Percentiles rank a stretch among this genome's conserved stretches.
phyloP scores from a whole-genome alignment of 2,888 invertebrate genomes.

The Teinopalpus imperialis region DNA sequence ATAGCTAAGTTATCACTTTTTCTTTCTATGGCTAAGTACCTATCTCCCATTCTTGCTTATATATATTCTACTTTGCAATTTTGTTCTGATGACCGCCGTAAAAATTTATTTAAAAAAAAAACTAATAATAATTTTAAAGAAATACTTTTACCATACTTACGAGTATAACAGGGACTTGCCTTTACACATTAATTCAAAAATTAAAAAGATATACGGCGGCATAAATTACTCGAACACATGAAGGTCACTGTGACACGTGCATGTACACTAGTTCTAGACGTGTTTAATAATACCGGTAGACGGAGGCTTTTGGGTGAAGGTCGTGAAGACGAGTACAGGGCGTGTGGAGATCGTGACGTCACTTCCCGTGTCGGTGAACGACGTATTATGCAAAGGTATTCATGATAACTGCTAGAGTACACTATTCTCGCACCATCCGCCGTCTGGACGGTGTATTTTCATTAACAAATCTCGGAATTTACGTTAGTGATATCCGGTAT shows the following conservation, averaged over 20 bases:
- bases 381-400: slow-evolving; percentile 15
- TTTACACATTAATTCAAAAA: no score
- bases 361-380: slow-evolving; percentile 17
- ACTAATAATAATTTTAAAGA: no score
- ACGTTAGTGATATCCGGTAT: background rate
- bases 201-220: no score
- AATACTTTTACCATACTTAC: no score
- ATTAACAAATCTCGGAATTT: background rate
- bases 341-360: slow-evolving; percentile 20
- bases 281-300: slow-evolving; percentile 12
- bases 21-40: no score
- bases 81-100: no score
- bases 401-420: slow-evolving; percentile 6
- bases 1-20: no score
- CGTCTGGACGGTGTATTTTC: slow-evolving; percentile 6
- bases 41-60: no score
- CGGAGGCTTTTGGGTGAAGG: slow-evolving; percentile 24
- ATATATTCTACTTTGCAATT: no score
- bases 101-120: no score
- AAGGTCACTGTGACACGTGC: slow-evolving; percentile 10
- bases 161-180: no score
- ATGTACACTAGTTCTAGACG: slow-evolving; percentile 11
- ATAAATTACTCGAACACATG: no score
- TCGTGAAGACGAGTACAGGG: slow-evolving; percentile 19
- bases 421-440: background rate